phyloP scores from a whole-genome alignment of 2,888 invertebrate species.

The Tenodera sinensis region DNA sequence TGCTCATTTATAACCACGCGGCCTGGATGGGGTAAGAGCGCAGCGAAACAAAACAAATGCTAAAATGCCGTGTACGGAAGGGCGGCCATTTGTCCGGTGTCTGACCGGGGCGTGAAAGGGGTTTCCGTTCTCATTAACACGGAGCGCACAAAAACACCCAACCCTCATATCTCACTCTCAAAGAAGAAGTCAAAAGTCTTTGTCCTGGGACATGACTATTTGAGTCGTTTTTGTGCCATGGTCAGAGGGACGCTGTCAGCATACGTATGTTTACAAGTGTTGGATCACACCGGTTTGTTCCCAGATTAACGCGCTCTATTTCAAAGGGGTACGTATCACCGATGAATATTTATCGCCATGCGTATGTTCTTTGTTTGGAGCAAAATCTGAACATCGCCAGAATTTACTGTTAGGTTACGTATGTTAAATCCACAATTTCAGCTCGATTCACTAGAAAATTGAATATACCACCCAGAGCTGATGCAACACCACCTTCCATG shows the following conservation, averaged over 20 bases:
- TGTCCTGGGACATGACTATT: background rate
- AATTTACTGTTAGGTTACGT: no score
- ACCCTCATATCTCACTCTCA: background rate
- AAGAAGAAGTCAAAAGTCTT: no score
- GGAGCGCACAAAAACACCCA: background rate
- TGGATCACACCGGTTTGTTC: background rate
- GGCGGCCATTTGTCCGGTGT: background rate
- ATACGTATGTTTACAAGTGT: no score
- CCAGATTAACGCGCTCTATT: background rate
- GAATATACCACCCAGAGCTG: no score
- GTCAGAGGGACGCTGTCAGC: background rate
- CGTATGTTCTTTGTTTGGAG: no score
- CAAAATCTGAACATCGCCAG: no score
- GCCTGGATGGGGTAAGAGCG: background rate
- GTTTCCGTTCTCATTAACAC: background rate
- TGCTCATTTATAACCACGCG: background rate
- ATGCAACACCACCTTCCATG: no score
- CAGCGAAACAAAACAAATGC: background rate
- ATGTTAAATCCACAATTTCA: no score
- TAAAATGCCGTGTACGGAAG: background rate
- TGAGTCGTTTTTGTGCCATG: background rate
- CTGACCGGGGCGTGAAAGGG: background rate
- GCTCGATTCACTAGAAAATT: no score
- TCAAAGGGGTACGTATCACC: no score
- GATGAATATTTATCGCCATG: no score